A percentile compares a stretch with the other conserved stretches of the same genome.
Conservation (phyloP, 2,113 vertebrate genomes). For the Mus spicilegus region DNA sequence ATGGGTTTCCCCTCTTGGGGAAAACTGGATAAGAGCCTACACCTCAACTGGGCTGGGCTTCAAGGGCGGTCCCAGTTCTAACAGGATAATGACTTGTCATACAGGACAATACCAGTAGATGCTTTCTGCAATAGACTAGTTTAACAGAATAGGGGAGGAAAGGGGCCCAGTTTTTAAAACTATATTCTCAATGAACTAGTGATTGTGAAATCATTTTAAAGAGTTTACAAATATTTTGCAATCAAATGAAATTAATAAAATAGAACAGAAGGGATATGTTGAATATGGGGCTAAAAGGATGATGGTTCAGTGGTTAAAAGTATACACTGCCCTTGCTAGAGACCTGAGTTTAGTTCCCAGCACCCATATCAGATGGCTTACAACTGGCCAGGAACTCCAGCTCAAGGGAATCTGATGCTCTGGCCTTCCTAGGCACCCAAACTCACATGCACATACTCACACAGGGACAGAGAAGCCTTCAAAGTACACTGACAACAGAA, state of each 20-base stretch:
- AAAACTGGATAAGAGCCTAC: conserved; percentile 43
- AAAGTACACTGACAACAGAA: not conserved
- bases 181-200: not conserved
- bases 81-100: not conserved
- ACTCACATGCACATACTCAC: not conserved
- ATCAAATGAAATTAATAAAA: not conserved
- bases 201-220: conserved; percentile 40
- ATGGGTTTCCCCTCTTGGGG: conserved; percentile 15
- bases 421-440: no score
- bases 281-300: no score
- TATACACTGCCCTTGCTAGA: not conserved
- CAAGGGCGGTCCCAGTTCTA: not conserved
- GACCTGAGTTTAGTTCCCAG: not conserved
- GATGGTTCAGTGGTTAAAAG: not conserved
- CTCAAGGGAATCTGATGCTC: not conserved
- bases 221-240: conserved; percentile 30
- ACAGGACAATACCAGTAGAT: not conserved
- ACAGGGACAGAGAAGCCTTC: not conserved
- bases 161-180: conserved; percentile 7
- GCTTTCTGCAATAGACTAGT: not conserved
- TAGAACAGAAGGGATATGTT: not conserved
- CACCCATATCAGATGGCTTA: not conserved
- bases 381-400: not conserved
- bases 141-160: not conserved
- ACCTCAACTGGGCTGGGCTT: not conserved